Evolutionary conservation across 2,797 vertebrate genomes (phyloP).

Genomic region (Xyrichtys novacula): DNA sequence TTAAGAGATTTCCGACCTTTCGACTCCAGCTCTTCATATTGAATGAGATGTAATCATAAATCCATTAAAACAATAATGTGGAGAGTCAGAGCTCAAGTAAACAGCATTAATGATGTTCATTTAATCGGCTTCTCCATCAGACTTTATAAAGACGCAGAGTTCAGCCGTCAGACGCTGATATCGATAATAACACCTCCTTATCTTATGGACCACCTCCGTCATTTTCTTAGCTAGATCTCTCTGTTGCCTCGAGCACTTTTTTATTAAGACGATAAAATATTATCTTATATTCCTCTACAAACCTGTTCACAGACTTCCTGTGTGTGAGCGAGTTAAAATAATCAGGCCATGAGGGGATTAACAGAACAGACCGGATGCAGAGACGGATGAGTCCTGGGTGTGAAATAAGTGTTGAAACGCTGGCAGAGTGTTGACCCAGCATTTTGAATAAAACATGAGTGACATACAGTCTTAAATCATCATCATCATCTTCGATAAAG

Average conservation of each 20-base stretch:
- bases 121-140: slow-evolving; percentile 19
- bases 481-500: slow-evolving; percentile 23
- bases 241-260: no score
- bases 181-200: no score
- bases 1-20: slow-evolving; percentile 13
- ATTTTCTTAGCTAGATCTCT: no score
- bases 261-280: no score
- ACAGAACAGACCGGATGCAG: no score
- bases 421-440: slow-evolving; percentile 5
- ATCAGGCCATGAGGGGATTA: background rate
- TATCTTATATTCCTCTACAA: no score
- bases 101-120: slow-evolving; percentile 39
- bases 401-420: background rate
- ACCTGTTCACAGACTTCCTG: background rate
- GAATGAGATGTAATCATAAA: slow-evolving; percentile 48
- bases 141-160: slow-evolving; percentile 6
- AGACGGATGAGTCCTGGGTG: background rate
- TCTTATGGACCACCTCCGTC: no score
- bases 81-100: slow-evolving; percentile 31
- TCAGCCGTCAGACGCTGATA: background rate
- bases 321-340: background rate
- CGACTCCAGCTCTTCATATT: slow-evolving; percentile 5
- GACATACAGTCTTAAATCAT: slow-evolving; percentile 10
- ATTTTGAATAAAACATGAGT: slow-evolving; percentile 31
- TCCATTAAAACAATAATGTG: slow-evolving; percentile 42